Percentiles rank a stretch among this genome's conserved stretches.
phyloP scores from a whole-genome alignment of 2,113 vertebrate species.

The Girardinichthys multiradiatus region DNA sequence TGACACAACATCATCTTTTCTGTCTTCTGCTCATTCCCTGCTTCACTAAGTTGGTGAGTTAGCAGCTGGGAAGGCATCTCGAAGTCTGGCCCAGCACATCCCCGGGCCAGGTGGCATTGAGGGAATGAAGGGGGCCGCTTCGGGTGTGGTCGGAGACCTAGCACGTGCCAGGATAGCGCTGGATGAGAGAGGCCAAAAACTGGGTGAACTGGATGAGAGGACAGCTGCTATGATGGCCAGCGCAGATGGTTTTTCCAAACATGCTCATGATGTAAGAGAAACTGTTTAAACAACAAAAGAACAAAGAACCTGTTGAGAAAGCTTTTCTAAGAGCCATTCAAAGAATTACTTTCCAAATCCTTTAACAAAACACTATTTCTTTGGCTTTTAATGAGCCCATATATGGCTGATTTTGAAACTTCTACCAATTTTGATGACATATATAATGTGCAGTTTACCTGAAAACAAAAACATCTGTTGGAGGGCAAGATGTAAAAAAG shows the following conservation, averaged over 20 bases:
- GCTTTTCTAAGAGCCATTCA: neutral
- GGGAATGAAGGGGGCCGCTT: slow-evolving; percentile 96
- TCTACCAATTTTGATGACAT: too few relatives aligned
- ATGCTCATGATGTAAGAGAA: slow-evolving; percentile 89
- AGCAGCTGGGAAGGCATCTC: slow-evolving; percentile 90
- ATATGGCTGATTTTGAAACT: too few relatives aligned
- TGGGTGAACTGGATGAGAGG: slow-evolving; percentile 94
- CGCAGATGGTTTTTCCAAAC: slow-evolving; percentile 96
- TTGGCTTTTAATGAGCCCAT: too few relatives aligned
- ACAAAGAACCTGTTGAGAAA: neutral
- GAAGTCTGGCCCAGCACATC: slow-evolving; percentile 96
- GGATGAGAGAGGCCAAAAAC: slow-evolving; percentile 97
- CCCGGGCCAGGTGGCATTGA: slow-evolving; percentile 95
- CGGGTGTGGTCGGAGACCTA: slow-evolving; percentile 93
- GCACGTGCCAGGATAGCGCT: slow-evolving; percentile 93
- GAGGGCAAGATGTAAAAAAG: too few relatives aligned
- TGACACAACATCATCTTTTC: neutral
- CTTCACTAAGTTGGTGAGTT: slow-evolving; percentile 89
- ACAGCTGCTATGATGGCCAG: slow-evolving; percentile 97
- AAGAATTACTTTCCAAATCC: too few relatives aligned
- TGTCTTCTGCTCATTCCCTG: neutral
- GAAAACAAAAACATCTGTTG: too few relatives aligned
- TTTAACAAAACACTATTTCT: too few relatives aligned
- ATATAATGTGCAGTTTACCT: too few relatives aligned
- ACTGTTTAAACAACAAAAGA: neutral